phyloP scores from a whole-genome alignment of 2,113 vertebrate species.

The Trochalopteron elliotii region DNA sequence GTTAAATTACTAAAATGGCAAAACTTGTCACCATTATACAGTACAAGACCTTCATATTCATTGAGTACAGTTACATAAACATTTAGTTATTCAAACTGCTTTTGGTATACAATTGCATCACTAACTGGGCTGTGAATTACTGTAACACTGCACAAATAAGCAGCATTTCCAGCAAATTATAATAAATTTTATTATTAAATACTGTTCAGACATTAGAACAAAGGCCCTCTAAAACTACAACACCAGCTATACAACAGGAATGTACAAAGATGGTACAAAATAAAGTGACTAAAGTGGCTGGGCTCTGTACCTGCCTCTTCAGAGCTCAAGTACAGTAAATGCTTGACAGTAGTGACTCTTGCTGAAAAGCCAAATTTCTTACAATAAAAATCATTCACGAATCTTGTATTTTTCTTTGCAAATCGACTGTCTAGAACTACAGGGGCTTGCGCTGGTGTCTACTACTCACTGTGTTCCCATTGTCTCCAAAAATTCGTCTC shows the following conservation, averaged over 20 bases:
- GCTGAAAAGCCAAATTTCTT: constrained; percentile 11
- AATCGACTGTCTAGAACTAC: background rate
- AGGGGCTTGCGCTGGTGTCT: constrained; percentile 7
- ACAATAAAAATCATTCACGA: background rate
- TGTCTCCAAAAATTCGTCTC: background rate
- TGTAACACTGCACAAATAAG: constrained; percentile 78
- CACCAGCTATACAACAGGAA: constrained; percentile 78
- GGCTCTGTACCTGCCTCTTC: constrained; percentile 44
- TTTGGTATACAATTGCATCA: constrained; percentile 67
- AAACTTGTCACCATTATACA: constrained; percentile 78
- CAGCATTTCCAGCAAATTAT: constrained; percentile 70
- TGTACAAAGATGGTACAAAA: constrained; percentile 76
- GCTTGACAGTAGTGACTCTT: background rate
- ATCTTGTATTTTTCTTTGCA: background rate
- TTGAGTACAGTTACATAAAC: constrained; percentile 70
- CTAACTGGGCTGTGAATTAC: constrained; percentile 70
- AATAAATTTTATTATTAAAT: constrained; percentile 74
- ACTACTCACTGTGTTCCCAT: background rate
- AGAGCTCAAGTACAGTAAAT: constrained; percentile 55
- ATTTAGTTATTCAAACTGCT: constrained; percentile 67
- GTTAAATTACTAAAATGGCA: constrained; percentile 78
- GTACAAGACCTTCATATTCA: constrained; percentile 72
- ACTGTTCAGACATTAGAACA: constrained; percentile 77
- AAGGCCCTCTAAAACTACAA: constrained; percentile 59
- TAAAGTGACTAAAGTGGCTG: constrained; percentile 77